Percentiles rank a stretch among this genome's conserved stretches.
Evolutionary conservation across 2,797 vertebrate genomes (phyloP).

Genomic region (Sebastes itinus): DNA sequence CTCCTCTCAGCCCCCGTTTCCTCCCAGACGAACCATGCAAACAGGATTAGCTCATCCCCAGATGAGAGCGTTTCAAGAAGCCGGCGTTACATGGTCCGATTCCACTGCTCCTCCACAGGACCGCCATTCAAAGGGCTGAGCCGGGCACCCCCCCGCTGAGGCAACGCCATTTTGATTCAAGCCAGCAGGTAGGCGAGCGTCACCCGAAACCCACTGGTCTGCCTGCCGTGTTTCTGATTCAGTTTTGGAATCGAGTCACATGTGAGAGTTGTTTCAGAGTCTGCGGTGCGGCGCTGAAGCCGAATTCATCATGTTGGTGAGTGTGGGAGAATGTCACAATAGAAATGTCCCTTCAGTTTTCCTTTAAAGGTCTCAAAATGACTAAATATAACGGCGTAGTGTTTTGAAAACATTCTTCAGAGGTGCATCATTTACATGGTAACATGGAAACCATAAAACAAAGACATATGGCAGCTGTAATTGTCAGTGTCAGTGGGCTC

Average conservation of each 20-base stretch:
- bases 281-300: neutral
- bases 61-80: conserved; percentile 8
- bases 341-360: neutral
- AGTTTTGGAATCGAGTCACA: neutral
- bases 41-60: conserved; percentile 43
- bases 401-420: neutral
- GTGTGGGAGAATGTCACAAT: neutral
- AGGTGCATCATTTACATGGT: neutral
- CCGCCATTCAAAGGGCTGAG: neutral
- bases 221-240: neutral
- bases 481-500: neutral
- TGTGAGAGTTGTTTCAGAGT: neutral
- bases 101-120: neutral
- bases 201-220: neutral
- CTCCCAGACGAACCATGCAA: conserved; percentile 11
- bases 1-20: neutral
- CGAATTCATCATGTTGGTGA: neutral
- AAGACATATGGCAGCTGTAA: neutral
- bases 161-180: conserved; percentile 26
- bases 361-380: neutral
- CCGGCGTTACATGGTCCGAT: neutral
- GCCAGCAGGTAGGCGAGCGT: conserved; percentile 24
- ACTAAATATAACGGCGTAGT: neutral
- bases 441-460: neutral
- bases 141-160: neutral